Conservation (phyloP, 2,888 invertebrate genomes). For the Sisyra terminalis region DNA sequence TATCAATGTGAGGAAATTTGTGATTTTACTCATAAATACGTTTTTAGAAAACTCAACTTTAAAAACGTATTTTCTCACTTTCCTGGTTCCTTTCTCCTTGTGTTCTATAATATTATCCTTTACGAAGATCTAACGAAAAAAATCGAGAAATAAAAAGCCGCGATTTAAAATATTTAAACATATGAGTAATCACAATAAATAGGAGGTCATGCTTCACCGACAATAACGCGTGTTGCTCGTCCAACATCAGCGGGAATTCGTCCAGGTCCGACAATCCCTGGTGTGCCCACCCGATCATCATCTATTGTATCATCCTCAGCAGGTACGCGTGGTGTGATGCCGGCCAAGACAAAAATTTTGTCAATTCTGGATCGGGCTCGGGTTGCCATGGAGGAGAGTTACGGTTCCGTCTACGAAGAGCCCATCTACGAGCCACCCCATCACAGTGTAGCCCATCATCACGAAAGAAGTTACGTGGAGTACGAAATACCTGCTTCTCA, state of each 20-base stretch:
- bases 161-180: no score
- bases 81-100: no score
- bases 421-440: slow-evolving; percentile 9
- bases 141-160: no score
- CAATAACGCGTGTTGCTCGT: slow-evolving; percentile 2
- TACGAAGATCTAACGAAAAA: no score
- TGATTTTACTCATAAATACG: no score
- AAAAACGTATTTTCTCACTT: no score
- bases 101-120: no score
- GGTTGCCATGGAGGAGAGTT: slow-evolving; percentile 65
- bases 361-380: slow-evolving; percentile 71
- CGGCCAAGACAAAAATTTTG: slow-evolving; percentile 65
- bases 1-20: no score
- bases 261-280: slow-evolving; percentile 28
- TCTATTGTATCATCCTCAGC: slow-evolving; percentile 25
- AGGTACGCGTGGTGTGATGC: slow-evolving; percentile 35
- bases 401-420: slow-evolving; percentile 23
- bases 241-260: slow-evolving; percentile 16
- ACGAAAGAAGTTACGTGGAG: slow-evolving; percentile 10
- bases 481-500: slow-evolving; percentile 13
- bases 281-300: slow-evolving; percentile 21
- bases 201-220: slow-evolving; percentile 4
- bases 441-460: slow-evolving; percentile 9
- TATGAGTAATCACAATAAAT: not conserved
- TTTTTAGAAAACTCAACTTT: no score